Evolutionary conservation across 2,888 invertebrate genomes (phyloP).

Genomic region (Lasioglossum oenotherae): DNA sequence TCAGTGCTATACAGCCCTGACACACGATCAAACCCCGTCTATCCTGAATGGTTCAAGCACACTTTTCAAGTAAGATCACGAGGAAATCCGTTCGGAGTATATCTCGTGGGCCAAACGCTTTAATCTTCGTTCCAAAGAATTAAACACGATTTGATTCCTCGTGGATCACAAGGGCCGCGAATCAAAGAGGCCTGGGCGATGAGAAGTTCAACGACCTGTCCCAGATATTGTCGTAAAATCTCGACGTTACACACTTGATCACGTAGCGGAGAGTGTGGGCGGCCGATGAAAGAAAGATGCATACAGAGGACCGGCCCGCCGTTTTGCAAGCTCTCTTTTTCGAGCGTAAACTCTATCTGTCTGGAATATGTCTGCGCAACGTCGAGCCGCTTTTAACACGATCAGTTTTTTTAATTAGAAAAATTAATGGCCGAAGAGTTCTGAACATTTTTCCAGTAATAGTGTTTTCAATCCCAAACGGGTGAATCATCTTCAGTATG

Average conservation of each 20-base stretch:
- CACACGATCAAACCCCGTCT: not conserved
- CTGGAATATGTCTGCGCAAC: not conserved
- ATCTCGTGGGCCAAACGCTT: not conserved
- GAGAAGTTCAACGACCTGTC: slow-evolving; percentile 72
- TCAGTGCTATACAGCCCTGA: not conserved
- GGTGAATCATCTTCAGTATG: not conserved
- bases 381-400: not conserved
- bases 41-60: not conserved
- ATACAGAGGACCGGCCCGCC: slow-evolving; percentile 21
- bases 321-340: not conserved
- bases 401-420: no score
- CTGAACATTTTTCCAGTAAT: no score
- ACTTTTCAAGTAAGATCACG: not conserved
- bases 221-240: slow-evolving; percentile 74
- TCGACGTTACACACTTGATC: slow-evolving; percentile 65
- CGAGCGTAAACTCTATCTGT: slow-evolving; percentile 13
- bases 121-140: slow-evolving; percentile 29
- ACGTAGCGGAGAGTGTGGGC: slow-evolving; percentile 58
- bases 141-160: slow-evolving; percentile 38
- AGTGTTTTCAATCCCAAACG: not conserved
- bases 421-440: no score
- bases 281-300: slow-evolving; percentile 45
- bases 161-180: slow-evolving; percentile 38
- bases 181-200: slow-evolving; percentile 44
- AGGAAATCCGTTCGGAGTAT: slow-evolving; percentile 1